Conservation (phyloP, 2,113 vertebrate species). For the Panthera tigris region DNA sequence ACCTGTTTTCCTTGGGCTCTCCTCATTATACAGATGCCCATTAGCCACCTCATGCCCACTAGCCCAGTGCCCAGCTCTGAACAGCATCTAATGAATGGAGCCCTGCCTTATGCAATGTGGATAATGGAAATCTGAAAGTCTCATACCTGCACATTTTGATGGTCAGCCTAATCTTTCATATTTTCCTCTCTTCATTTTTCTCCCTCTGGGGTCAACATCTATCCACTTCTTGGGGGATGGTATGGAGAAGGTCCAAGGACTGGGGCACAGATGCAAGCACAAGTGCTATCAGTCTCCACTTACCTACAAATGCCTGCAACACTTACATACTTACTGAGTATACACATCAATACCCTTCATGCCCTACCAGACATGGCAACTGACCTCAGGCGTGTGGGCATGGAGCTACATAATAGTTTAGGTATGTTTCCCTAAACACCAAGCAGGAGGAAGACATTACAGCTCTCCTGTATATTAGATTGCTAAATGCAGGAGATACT, state of each 20-base stretch:
- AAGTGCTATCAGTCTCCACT: neutral
- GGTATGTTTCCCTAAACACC: neutral
- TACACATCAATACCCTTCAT: too few relatives aligned
- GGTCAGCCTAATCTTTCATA: neutral
- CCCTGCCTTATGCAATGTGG: neutral
- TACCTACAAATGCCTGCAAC: too few relatives aligned
- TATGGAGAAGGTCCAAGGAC: neutral
- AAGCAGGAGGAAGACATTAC: neutral
- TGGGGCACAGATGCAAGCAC: fast-evolving
- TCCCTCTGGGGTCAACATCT: neutral
- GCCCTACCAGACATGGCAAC: too few relatives aligned
- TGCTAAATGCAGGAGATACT: neutral
- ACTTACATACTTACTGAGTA: too few relatives aligned
- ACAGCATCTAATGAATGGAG: fast-evolving
- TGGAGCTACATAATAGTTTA: neutral
- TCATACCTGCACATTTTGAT: too few relatives aligned
- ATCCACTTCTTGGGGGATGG: neutral
- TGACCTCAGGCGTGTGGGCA: fast-evolving
- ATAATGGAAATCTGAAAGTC: fast-evolving
- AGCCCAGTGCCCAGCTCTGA: neutral
- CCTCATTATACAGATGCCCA: too few relatives aligned
- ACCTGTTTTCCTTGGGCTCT: neutral
- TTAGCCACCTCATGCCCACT: neutral
- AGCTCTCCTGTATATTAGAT: too few relatives aligned
- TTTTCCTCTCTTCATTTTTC: neutral